A percentile compares a stretch with the other conserved stretches of the same genome.
Conservation (phyloP, 2,113 vertebrate genomes). For the Alaudala cheleensis region DNA sequence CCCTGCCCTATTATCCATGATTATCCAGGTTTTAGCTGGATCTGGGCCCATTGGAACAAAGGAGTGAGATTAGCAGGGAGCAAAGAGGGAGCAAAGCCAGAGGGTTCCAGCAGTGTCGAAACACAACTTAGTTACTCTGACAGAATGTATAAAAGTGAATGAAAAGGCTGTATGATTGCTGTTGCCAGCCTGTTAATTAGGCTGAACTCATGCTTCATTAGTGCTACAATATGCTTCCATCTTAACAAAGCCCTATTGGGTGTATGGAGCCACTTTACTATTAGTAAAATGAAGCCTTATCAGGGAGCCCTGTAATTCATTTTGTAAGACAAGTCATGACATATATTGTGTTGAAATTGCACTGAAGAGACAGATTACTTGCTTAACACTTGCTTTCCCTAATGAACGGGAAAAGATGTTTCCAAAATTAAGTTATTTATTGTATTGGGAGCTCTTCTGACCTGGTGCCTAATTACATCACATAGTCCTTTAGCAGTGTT, state of each 20-base stretch:
- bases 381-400: slow-evolving; percentile 25
- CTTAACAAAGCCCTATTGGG: slow-evolving; percentile 51
- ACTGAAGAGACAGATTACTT: slow-evolving; percentile 24
- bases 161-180: slow-evolving; percentile 55
- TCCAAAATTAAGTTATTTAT: slow-evolving; percentile 3
- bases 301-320: slow-evolving; percentile 40
- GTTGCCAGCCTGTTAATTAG: slow-evolving; percentile 60
- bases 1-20: neutral
- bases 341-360: slow-evolving; percentile 27
- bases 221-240: slow-evolving; percentile 57
- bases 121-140: slow-evolving; percentile 39
- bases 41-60: neutral
- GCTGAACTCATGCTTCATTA: slow-evolving; percentile 69
- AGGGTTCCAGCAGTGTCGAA: neutral
- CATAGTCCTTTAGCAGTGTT: neutral
- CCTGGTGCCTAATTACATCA: neutral
- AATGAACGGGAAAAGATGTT: slow-evolving; percentile 14
- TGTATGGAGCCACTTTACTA: slow-evolving; percentile 26
- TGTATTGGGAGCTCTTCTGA: neutral
- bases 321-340: slow-evolving; percentile 32
- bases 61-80: neutral
- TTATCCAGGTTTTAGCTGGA: neutral
- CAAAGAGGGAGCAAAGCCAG: slow-evolving; percentile 28
- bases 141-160: slow-evolving; percentile 53
- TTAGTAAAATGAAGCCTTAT: slow-evolving; percentile 54